A percentile compares a stretch with the other conserved stretches of the same genome.
Evolutionary conservation across 92 coral and sea anemone genomes (phyloP).

Genomic region (Zoanthus sociatus): DNA sequence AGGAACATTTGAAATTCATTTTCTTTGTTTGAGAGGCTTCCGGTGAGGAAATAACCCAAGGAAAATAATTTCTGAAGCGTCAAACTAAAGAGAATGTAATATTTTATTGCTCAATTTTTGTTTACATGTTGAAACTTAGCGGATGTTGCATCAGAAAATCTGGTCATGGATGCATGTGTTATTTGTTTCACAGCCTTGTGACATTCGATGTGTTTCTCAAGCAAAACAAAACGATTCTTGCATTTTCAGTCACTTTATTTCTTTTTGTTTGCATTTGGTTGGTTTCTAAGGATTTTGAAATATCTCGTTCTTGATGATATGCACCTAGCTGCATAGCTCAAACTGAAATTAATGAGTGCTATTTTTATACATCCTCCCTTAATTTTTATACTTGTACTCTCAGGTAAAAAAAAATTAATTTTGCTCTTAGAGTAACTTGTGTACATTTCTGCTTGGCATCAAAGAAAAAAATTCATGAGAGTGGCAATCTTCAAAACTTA

Average conservation of each 20-base stretch:
- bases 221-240: not conserved
- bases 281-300: not conserved
- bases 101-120: not conserved
- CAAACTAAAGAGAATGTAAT: not conserved
- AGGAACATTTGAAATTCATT: not conserved
- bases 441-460: not conserved
- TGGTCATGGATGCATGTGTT: not conserved
- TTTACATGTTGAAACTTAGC: not conserved
- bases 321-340: not conserved
- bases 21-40: not conserved
- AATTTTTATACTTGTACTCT: not conserved
- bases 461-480: not conserved
- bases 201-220: not conserved
- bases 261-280: not conserved
- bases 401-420: not conserved
- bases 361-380: not conserved
- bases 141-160: constrained; percentile 48
- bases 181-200: not conserved
- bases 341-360: not conserved
- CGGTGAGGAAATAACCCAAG: not conserved
- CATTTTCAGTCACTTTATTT: not conserved
- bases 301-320: not conserved
- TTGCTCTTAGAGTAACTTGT: not conserved
- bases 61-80: not conserved
- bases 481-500: not conserved